Base-by-base conservation (phyloP, 2,113 vertebrate species). In the Herpailurus yagouaroundi region DNA sequence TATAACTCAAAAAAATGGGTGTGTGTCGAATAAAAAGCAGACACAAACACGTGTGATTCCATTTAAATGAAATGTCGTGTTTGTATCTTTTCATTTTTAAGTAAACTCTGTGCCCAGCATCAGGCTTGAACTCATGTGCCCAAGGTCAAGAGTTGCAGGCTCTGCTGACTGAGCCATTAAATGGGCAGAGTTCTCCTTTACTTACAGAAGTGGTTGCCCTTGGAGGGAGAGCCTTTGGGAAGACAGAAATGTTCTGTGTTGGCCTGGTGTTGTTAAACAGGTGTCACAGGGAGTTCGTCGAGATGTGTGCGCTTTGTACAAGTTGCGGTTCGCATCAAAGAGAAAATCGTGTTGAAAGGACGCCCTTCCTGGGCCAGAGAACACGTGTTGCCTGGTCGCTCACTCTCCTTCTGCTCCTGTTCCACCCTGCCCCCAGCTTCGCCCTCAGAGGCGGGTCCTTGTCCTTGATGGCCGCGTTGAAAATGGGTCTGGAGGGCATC, bases 371-470 rank as follows among this genome's bases (percentile, higher is more conserved):
- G 38, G 29, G 15, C 15, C 6, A 4, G 4, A 23, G 68, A 13
- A 23, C 29, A 21, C 1, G 0, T 6, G 68, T 31, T 6, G 16
- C 63, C n/a, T 36, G 50, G 33, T 45, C 25, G 13, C 14, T 4
- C 19, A 3, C 80, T 16, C 23, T 21, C 33, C 21, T 16, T 25
- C 64, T 45, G 31, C 31, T 33, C 29, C 21, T 10, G 4, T 7
- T 50, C 7, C 31, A 1, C 33, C 18, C 25, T 0, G 2, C 36
- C 60, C 38, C 3, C 7, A 21, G n/a, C 45, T 55, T 8, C 50
- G 64, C 21, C 52, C 33, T 60, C 21, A 13, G 29, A 23, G 38
- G 25, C 25, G 7, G 29, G 0, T 36, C 23, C 38, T 60, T 29
- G 7, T 48, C 64, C 36, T 80, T 0, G 23, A 38, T 11, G 14